Percentiles rank a stretch among this genome's conserved stretches.
Conservation (phyloP, 2,113 vertebrate species). For the Leptocoma aspasia region DNA sequence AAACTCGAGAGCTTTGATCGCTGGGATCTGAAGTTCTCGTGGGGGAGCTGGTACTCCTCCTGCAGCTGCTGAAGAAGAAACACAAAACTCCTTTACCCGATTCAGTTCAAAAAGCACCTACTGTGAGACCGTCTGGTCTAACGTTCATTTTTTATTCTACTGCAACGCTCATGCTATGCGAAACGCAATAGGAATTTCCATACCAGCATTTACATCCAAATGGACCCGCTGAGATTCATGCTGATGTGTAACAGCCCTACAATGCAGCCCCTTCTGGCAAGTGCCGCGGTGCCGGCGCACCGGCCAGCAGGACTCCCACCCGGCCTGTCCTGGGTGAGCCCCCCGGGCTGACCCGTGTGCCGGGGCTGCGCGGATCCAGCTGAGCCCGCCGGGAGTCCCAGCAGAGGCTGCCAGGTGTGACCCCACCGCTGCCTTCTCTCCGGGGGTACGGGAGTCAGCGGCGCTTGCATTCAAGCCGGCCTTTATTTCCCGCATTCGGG, state of each 20-base stretch:
- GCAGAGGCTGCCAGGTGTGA: neutral
- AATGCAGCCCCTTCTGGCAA: neutral
- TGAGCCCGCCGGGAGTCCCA: neutral
- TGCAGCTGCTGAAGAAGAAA: conserved; percentile 34
- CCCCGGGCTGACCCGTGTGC: neutral
- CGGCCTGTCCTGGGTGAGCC: neutral
- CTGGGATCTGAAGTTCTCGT: conserved; percentile 18
- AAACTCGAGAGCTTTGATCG: conserved; percentile 45
- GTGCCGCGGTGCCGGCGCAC: neutral
- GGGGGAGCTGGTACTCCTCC: conserved; percentile 29
- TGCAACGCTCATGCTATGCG: conserved; percentile 13
- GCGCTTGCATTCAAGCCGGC: neutral
- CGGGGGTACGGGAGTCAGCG: neutral
- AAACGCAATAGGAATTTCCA: conserved; percentile 51
- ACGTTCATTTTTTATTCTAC: conserved; percentile 37
- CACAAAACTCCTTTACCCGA: conserved; percentile 22
- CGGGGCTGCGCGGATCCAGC: neutral
- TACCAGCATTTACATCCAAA: conserved; percentile 40
- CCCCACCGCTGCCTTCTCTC: neutral
- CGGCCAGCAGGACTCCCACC: neutral
- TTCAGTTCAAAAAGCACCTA: conserved; percentile 46
- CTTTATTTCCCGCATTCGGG: neutral
- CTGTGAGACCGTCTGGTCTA: conserved; percentile 46
- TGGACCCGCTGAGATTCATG: conserved; percentile 2
- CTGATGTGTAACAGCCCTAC: neutral